Percentiles rank a stretch among this genome's conserved stretches.
These are phyloP conservation scores for Ashinkailepas kermadecensis DNA, from an alignment of 2,888 invertebrate genomes.

Conservation along the genomic window DNA sequence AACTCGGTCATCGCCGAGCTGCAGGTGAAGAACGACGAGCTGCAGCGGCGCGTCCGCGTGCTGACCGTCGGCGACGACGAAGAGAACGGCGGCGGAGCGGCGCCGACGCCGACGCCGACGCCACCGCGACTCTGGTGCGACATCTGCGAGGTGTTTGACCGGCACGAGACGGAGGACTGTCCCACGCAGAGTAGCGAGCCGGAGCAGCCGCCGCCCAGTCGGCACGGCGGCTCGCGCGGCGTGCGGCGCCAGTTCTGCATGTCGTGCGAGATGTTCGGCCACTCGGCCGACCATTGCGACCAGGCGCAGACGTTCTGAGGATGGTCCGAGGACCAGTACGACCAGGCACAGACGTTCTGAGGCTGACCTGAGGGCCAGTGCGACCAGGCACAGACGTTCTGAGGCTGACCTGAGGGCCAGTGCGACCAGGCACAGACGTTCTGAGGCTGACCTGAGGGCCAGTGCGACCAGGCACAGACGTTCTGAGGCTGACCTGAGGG, in stretches of 20 bases:
- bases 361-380: no score
- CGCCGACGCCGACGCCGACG: neutral
- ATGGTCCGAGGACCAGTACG: conserved; percentile 57
- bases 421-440: conserved; percentile 81
- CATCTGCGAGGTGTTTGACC: conserved; percentile 93
- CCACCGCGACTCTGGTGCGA: conserved; percentile 88
- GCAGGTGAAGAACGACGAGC: conserved; percentile 82
- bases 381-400: conserved; percentile 76
- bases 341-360: conserved; percentile 75
- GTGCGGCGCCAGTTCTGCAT: conserved; percentile 74
- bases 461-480: conserved; percentile 79
- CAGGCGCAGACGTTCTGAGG: conserved; percentile 71
- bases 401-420: no score
- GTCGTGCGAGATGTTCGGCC: conserved; percentile 89
- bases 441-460: no score
- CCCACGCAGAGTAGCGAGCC: conserved; percentile 67
- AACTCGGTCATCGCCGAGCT: conserved; percentile 95
- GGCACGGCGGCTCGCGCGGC: conserved; percentile 39
- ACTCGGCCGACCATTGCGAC: conserved; percentile 74
- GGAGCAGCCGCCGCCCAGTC: conserved; percentile 47
- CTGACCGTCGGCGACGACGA: conserved; percentile 58
- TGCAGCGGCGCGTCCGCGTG: conserved; percentile 67
- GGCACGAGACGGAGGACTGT: conserved; percentile 96
- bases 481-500: no score
- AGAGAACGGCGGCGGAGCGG: conserved; percentile 38